Evolutionary conservation across 2,888 invertebrate genomes (phyloP).

Genomic region (Nomada fucata): DNA sequence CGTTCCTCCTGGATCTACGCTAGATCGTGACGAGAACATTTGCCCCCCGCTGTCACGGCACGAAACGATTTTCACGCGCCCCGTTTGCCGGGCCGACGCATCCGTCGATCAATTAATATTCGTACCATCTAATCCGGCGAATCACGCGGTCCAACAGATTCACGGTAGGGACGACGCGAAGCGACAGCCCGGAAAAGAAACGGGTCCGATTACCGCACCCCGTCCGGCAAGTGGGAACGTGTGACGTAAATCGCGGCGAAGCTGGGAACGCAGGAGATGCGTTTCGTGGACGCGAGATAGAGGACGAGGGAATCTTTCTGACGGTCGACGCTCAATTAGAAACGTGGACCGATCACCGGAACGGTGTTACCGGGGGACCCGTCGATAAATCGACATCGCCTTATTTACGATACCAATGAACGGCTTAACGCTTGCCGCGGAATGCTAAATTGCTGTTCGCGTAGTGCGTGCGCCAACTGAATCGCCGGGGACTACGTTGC

Average conservation of each 20-base stretch:
- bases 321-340: slow-evolving; percentile 19
- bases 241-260: slow-evolving; percentile 62
- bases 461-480: slow-evolving; percentile 20
- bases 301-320: not conserved
- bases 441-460: slow-evolving; percentile 51
- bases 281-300: not conserved
- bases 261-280: not conserved
- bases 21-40: slow-evolving; percentile 37
- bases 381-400: slow-evolving; percentile 57
- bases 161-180: slow-evolving; percentile 53
- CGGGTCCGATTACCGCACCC: slow-evolving; percentile 71
- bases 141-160: slow-evolving; percentile 63
- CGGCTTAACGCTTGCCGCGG: slow-evolving; percentile 47
- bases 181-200: slow-evolving; percentile 71
- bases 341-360: not conserved
- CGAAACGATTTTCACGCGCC: slow-evolving; percentile 60
- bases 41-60: slow-evolving; percentile 50
- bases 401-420: slow-evolving; percentile 58
- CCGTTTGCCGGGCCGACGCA: slow-evolving; percentile 39
- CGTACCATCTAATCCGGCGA: slow-evolving; percentile 68
- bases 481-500: slow-evolving; percentile 1
- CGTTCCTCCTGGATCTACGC: slow-evolving; percentile 14
- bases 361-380: not conserved
- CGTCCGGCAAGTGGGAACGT: slow-evolving; percentile 46
- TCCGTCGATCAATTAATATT: slow-evolving; percentile 74